A percentile compares a stretch with the other conserved stretches of the same genome.
phyloP scores from a whole-genome alignment of 2,797 vertebrate species.

The Geotria australis region DNA sequence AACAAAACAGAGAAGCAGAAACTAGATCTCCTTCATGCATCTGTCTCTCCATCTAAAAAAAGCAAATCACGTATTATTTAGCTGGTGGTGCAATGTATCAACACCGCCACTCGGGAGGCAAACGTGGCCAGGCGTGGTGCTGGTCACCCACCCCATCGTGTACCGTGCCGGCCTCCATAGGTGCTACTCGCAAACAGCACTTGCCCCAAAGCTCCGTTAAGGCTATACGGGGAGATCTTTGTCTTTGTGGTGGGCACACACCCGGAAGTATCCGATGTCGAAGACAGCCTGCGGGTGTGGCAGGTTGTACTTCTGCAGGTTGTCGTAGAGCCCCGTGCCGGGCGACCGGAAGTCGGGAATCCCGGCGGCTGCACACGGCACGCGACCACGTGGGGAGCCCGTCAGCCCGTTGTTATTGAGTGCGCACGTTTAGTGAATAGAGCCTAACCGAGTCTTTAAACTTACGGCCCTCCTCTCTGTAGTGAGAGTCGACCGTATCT shows the following conservation, averaged over 20 bases:
- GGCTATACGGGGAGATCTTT: too few species aligned
- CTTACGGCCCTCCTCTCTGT: background rate
- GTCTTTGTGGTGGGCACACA: slow-evolving; percentile 4
- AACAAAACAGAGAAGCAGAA: too few species aligned
- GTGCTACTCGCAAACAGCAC: too few species aligned
- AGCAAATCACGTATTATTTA: too few species aligned
- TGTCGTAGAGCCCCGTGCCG: slow-evolving; percentile 44
- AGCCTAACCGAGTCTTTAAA: background rate
- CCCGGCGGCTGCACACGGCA: slow-evolving; percentile 27
- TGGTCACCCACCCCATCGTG: too few species aligned
- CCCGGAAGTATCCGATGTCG: slow-evolving; percentile 61
- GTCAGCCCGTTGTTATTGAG: background rate
- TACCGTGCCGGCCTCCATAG: too few species aligned
- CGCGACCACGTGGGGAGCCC: background rate
- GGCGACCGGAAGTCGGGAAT: slow-evolving; percentile 75
- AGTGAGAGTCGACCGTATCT: background rate
- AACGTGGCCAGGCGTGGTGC: too few species aligned
- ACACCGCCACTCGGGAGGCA: too few species aligned
- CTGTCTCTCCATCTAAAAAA: too few species aligned
- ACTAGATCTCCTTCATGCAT: too few species aligned
- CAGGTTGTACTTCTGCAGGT: slow-evolving; percentile 44
- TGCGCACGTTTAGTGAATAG: background rate
- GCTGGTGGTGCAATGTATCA: too few species aligned
- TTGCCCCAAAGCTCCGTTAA: too few species aligned
- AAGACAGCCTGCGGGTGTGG: slow-evolving; percentile 72